Conservation (phyloP, 2,888 invertebrate species). For the Agrochola macilenta region DNA sequence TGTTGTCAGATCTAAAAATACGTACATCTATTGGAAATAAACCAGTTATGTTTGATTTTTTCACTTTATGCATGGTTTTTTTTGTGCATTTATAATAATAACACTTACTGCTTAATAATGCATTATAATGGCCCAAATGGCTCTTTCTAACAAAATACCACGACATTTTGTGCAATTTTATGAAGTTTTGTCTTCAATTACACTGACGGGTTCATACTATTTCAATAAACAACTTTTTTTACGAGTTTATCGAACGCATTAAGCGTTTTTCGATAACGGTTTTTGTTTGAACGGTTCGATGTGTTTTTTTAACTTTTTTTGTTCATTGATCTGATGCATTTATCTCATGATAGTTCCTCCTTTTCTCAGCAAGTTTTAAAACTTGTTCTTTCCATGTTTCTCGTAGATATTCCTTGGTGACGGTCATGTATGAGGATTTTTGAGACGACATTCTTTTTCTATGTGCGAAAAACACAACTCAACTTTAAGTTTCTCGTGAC, state of each 20-base stretch:
- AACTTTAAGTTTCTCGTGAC: background rate
- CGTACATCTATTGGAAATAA: conserved; percentile 59
- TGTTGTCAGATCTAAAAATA: conserved; percentile 59
- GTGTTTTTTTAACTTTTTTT: conserved; percentile 28
- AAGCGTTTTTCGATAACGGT: conserved; percentile 32
- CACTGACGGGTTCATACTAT: conserved; percentile 16
- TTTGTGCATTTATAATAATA: conserved; percentile 53
- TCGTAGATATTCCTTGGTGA: conserved; percentile 3
- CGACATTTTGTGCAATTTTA: conserved; percentile 38
- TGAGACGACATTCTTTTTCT: conserved; percentile 1
- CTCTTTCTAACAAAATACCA: conserved; percentile 53
- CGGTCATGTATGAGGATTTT: conserved; percentile 23
- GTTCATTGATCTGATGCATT: conserved; percentile 57
- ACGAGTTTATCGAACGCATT: conserved; percentile 29
- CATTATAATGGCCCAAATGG: conserved; percentile 51
- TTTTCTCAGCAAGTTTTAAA: background rate
- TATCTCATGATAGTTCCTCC: conserved; percentile 53
- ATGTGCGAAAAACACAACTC: conserved; percentile 2
- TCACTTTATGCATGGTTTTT: conserved; percentile 38
- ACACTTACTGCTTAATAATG: conserved; percentile 51
- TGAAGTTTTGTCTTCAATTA: conserved; percentile 14
- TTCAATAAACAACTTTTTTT: conserved; percentile 1
- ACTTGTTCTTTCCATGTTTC: background rate
- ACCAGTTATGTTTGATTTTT: conserved; percentile 41
- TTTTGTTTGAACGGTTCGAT: conserved; percentile 38